Evolutionary conservation across 2,888 invertebrate species (phyloP), one percentile per base, ranked within the genome.

Genomic region (Tubulanus polymorphus): DNA sequence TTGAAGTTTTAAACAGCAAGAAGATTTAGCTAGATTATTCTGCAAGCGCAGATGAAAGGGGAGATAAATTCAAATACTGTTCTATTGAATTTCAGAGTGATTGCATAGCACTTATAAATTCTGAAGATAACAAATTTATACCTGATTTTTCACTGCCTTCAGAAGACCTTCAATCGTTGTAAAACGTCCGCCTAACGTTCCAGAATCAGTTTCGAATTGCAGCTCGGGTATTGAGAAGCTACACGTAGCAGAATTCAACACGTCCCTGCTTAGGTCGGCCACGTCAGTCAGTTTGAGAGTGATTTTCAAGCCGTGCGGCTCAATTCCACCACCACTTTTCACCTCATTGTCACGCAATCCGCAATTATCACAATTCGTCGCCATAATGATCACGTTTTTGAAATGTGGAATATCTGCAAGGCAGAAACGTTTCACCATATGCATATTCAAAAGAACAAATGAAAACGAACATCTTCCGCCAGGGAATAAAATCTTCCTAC

Each of bases 321-420:
- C 93, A 32, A 96, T 87, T 0, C 95, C 95, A 20, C 89, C 85
- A 0, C 93, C 93, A 0, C 93, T 89, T 79, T 97, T 96, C 0
- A 99, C 94, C 83, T 99, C 99, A 75, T 93, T 97, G 2, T 95
- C 93, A 66, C 89, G 86, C 71, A 87, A 85, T 0, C 97, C 97
- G 79, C 99, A 99, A 0, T 76, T 75, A 18, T 95, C 94, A 77
- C 99, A 99, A 0, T 81, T 84, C 0, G 94, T 94, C 1, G 96
- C 93, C 97, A 99, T 99, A 57, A 99, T 93, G 0, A 99, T 88
- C 5, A 78, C 93, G 76, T 97, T 91, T 80, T 99, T 97, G 79
- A 99, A 99, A 78, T 93, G 88, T 0, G 99, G 99, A 73, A 99
- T 93, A 65, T 87, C 86, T 86, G 68, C 48, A 56, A 55, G 23